Percentiles rank a stretch among this genome's conserved stretches.
These are phyloP conservation scores for Taeniopygia guttata DNA, from an alignment of 2,797 vertebrate species.

Conservation along the genomic window DNA sequence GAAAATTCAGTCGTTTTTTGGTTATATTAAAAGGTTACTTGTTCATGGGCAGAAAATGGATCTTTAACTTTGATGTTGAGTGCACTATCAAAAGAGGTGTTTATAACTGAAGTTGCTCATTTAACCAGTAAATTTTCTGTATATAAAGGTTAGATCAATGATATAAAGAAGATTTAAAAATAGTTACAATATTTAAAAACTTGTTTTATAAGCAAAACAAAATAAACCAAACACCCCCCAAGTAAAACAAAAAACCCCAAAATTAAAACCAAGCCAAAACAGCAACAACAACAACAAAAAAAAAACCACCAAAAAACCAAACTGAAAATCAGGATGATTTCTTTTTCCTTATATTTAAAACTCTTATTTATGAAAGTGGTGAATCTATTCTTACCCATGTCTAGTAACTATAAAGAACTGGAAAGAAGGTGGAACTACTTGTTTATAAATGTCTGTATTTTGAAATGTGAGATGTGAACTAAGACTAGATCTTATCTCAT, in stretches of 20 bases:
- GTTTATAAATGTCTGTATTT: not conserved
- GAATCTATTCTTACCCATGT: not conserved
- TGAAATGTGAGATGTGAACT: not conserved
- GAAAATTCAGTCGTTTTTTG: conserved; percentile 23
- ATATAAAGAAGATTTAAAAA: not conserved
- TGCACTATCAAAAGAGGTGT: not conserved
- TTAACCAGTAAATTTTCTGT: not conserved
- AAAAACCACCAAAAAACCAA: too few relatives aligned
- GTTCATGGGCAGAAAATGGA: not conserved
- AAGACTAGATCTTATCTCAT: not conserved
- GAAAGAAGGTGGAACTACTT: not conserved
- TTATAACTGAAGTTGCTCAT: not conserved
- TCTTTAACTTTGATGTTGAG: not conserved
- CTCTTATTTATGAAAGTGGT: not conserved
- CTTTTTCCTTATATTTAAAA: not conserved
- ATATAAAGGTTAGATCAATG: not conserved
- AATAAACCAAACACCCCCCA: not conserved
- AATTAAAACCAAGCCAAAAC: not conserved
- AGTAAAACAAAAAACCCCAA: not conserved
- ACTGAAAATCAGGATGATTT: fast-evolving
- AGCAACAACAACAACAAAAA: not conserved
- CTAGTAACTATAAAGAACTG: not conserved
- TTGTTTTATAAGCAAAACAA: not conserved
- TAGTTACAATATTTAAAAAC: not conserved
- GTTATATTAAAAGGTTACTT: conserved; percentile 31